Percentiles rank a stretch among this genome's conserved stretches.
Conservation (phyloP, 2,797 vertebrate species). For the Ispidina picta region DNA sequence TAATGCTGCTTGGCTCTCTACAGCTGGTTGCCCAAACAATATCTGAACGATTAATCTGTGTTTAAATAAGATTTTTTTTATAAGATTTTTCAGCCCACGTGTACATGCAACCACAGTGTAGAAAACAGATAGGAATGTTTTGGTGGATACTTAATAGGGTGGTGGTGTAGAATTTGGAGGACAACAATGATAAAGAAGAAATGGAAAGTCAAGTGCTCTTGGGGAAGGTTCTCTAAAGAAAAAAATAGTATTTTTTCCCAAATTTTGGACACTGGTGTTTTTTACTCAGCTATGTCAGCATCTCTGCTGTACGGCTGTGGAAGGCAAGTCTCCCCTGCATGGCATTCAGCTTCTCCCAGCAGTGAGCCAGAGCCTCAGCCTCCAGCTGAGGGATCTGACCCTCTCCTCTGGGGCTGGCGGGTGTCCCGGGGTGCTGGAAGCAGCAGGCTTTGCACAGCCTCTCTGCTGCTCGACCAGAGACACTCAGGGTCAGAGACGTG, state of each 20-base stretch:
- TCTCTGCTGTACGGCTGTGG: neutral
- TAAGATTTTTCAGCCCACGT: constrained; percentile 7
- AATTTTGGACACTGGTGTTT: neutral
- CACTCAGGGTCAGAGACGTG: constrained; percentile 63
- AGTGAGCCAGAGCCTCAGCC: neutral
- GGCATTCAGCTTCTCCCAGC: neutral
- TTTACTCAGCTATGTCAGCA: rapidly evolving
- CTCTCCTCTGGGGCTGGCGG: constrained; percentile 28
- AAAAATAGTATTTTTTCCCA: neutral
- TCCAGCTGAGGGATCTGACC: neutral
- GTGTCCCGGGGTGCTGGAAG: constrained; percentile 35
- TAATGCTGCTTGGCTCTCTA: neutral
- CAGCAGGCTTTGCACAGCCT: constrained; percentile 19
- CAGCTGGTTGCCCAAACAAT: neutral
- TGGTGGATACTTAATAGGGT: neutral
- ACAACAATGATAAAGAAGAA: neutral
- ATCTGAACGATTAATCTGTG: neutral
- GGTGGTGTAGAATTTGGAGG: constrained; percentile 6
- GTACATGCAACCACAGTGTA: neutral
- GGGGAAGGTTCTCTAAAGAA: neutral
- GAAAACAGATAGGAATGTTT: constrained; percentile 14
- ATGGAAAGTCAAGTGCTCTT: neutral
- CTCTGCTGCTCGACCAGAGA: constrained; percentile 63
- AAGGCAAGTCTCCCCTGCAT: neutral
- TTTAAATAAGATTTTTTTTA: constrained; percentile 24